phyloP scores from a whole-genome alignment of 2,797 vertebrate genomes.

The Semaprochilodus insignis region DNA sequence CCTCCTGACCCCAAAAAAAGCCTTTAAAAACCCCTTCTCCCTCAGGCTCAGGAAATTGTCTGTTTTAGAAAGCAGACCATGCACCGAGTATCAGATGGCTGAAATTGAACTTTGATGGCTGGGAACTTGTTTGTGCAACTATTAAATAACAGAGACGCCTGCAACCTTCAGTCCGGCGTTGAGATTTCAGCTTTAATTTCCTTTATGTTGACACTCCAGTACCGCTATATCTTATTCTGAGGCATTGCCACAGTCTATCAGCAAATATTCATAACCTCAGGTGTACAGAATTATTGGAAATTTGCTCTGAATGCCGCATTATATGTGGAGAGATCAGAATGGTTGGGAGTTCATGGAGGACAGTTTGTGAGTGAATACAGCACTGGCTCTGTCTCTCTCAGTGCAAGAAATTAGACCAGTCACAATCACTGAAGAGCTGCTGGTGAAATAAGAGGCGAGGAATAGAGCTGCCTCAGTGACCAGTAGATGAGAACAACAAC shows the following conservation, averaged over 20 bases:
- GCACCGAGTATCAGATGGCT: constrained; percentile 22
- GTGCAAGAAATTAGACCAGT: constrained; percentile 56
- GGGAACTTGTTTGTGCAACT: constrained; percentile 30
- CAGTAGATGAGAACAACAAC: constrained; percentile 37
- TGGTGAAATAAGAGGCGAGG: constrained; percentile 43
- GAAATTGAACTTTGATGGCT: constrained; percentile 35
- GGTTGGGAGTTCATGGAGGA: constrained; percentile 28
- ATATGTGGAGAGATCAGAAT: constrained; percentile 14
- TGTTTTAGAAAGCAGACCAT: constrained; percentile 8
- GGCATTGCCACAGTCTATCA: constrained; percentile 43
- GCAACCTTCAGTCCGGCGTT: constrained; percentile 12
- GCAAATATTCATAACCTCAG: constrained; percentile 56
- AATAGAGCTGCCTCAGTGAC: constrained; percentile 45
- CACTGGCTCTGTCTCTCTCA: constrained; percentile 34
- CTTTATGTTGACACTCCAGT: constrained; percentile 37
- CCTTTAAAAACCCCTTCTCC: neutral
- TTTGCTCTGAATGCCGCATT: constrained; percentile 21
- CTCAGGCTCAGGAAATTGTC: constrained; percentile 17
- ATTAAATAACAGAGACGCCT: constrained; percentile 46
- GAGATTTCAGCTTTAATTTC: constrained; percentile 54
- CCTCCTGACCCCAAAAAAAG: constrained; percentile 17
- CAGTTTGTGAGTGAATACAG: neutral
- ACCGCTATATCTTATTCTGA: constrained; percentile 51
- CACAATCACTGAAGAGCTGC: constrained; percentile 54
- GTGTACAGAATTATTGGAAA: constrained; percentile 43